Evolutionary conservation across 2,888 invertebrate species (phyloP), one percentile per base, ranked within the genome.

Genomic region (Coelinius sp.): DNA sequence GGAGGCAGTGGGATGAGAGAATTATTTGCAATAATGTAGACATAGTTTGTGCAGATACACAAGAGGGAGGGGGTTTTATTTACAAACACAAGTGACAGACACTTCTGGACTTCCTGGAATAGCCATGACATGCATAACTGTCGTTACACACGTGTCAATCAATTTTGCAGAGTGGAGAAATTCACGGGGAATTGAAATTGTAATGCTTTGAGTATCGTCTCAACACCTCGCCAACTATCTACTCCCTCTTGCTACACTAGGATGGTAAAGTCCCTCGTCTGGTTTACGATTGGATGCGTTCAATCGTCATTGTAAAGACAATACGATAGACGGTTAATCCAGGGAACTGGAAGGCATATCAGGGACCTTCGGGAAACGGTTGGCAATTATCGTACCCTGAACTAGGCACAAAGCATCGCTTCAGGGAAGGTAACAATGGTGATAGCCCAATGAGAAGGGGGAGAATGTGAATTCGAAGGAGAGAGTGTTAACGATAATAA

Each of bases 401-500:
- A 63, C 49, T 44, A 25, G 46, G 64, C 46, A 46, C 41, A 44
- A 41, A 63, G 65, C 53, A 31, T 38, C 14, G 53, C 31, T 52
- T 24, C 27, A 14, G 67, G 52, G 24, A 22, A 35, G 49, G 25
- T 17, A 49, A 53, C 25, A 49, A 66, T 38, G 25, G 53, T 38
- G 35, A 14, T 31, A 20, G 31, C 20, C 24, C 8, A 25, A 22
- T 14, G 27, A 5, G 27, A 56, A n/a, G 31, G 22, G 67, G 17
- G 27, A 25, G 12, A 14, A 10, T 25, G 56, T 44, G 44, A 66
- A 71, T 63, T 20, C 53, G 52, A 68, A 70, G 68, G 49, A 27
- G 53, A 73, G 75, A 77, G 77, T 77, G 80, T 80, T 80, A 82
- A 81, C 81, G 79, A 80, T 82, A 79, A 83, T 83, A 82, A 83